Evolutionary conservation across 2,797 vertebrate species (phyloP).

Genomic region (Brachymystax lenok): DNA sequence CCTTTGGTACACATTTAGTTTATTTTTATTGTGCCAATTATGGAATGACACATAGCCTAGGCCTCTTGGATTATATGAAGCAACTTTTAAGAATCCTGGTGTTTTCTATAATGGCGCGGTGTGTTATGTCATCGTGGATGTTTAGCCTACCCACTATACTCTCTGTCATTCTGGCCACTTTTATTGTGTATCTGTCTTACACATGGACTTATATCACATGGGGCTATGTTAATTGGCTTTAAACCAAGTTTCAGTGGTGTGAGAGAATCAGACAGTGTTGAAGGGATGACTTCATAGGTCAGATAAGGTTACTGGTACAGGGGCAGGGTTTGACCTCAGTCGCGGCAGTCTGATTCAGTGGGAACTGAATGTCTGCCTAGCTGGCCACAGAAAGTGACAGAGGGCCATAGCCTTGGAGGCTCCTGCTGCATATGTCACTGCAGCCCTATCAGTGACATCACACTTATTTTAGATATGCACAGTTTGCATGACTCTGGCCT

Average conservation of each 20-base stretch:
- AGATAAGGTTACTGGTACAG: constrained; percentile 63
- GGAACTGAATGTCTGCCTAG: constrained; percentile 34
- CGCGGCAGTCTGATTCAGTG: constrained; percentile 50
- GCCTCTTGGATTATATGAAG: background rate
- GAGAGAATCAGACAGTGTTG: background rate
- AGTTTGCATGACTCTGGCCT: constrained; percentile 34
- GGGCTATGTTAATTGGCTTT: constrained; percentile 44
- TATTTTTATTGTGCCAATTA: background rate
- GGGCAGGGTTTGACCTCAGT: constrained; percentile 64
- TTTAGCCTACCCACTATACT: background rate
- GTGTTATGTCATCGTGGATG: background rate
- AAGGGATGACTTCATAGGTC: constrained; percentile 70
- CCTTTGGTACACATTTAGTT: background rate
- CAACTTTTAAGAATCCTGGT: background rate
- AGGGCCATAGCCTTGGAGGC: constrained; percentile 32
- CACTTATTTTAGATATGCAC: constrained; percentile 57
- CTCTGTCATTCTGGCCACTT: background rate
- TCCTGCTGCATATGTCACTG: background rate
- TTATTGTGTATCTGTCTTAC: background rate
- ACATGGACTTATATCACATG: constrained; percentile 1
- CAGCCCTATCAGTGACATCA: constrained; percentile 47
- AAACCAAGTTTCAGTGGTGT: constrained; percentile 1
- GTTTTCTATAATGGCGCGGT: background rate
- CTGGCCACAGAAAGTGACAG: constrained; percentile 12
- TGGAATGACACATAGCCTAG: background rate